A percentile compares a stretch with the other conserved stretches of the same genome.
Conservation (phyloP, 1,140 invertebrate genomes). For the Orchesella cincta region DNA sequence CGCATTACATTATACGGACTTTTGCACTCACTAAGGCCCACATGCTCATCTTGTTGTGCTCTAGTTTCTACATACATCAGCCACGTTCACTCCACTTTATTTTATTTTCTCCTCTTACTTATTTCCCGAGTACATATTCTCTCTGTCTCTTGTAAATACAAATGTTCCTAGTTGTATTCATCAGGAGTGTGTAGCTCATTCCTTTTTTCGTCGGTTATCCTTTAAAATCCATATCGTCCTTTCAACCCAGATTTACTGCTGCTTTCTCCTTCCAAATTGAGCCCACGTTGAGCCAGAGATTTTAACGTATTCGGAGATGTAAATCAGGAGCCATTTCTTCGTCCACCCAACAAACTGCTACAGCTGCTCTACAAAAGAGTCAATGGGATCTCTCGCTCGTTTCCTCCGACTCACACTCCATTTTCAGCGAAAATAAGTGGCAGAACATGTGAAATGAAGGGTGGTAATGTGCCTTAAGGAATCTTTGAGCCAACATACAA, state of each 20-base stretch:
- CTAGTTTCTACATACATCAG: not conserved
- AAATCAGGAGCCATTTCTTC: too few relatives aligned
- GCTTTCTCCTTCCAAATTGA: not conserved
- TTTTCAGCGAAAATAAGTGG: not conserved
- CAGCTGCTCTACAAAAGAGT: too few relatives aligned
- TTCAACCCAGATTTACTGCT: conserved; percentile 17
- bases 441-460: not conserved
- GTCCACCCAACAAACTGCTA: too few relatives aligned
- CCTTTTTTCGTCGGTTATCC: not conserved
- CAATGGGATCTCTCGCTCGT: too few relatives aligned
- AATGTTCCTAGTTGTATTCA: not conserved
- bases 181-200: not conserved
- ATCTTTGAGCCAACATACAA: too few relatives aligned
- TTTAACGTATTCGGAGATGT: not conserved
- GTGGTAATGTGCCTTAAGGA: not conserved
- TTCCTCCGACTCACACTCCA: too few relatives aligned
- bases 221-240: conserved; percentile 21
- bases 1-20: not conserved
- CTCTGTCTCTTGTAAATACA: too few relatives aligned
- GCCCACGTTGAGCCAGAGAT: not conserved
- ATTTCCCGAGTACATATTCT: too few relatives aligned
- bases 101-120: not conserved
- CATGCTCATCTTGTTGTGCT: not conserved
- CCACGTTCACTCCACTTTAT: conserved; percentile 2
- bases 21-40: not conserved